phyloP scores from a whole-genome alignment of 2,888 invertebrate genomes.

The Tanytarsus gracilentus region DNA sequence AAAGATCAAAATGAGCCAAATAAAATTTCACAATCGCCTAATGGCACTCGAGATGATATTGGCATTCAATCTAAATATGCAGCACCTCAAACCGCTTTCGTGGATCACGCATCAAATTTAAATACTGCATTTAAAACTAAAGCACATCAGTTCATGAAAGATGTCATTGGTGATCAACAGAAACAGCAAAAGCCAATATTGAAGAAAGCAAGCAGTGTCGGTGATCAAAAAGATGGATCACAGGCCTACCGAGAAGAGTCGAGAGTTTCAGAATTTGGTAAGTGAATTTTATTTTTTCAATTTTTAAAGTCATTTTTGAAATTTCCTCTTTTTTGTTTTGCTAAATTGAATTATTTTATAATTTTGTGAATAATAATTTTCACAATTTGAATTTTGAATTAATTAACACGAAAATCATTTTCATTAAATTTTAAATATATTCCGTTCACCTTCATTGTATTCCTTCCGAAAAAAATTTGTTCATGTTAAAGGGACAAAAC shows the following conservation, averaged over 20 bases:
- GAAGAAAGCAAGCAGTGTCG: constrained; percentile 43
- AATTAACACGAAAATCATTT: background rate
- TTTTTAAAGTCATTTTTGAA: constrained; percentile 11
- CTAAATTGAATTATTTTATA: constrained; percentile 3
- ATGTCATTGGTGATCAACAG: constrained; percentile 51
- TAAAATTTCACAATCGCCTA: constrained; percentile 35
- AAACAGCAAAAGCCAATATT: constrained; percentile 42
- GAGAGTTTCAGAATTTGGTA: constrained; percentile 62
- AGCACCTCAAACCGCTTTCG: constrained; percentile 38
- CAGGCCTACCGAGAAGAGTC: constrained; percentile 62
- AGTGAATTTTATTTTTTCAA: constrained; percentile 37
- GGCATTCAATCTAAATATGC: constrained; percentile 50
- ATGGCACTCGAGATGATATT: constrained; percentile 37
- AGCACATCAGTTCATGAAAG: constrained; percentile 57
- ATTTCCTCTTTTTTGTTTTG: constrained; percentile 16
- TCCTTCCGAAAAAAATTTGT: background rate
- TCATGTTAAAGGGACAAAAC: constrained; percentile 61
- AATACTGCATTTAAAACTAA: constrained; percentile 58
- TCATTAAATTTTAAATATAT: background rate
- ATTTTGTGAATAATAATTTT: constrained; percentile 15
- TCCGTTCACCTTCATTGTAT: background rate
- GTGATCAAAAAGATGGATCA: constrained; percentile 42
- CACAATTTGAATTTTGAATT: constrained; percentile 18
- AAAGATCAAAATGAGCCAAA: constrained; percentile 34
- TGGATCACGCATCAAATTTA: constrained; percentile 48